phyloP scores from a whole-genome alignment of 2,113 vertebrate species.

The Papio anubis region DNA sequence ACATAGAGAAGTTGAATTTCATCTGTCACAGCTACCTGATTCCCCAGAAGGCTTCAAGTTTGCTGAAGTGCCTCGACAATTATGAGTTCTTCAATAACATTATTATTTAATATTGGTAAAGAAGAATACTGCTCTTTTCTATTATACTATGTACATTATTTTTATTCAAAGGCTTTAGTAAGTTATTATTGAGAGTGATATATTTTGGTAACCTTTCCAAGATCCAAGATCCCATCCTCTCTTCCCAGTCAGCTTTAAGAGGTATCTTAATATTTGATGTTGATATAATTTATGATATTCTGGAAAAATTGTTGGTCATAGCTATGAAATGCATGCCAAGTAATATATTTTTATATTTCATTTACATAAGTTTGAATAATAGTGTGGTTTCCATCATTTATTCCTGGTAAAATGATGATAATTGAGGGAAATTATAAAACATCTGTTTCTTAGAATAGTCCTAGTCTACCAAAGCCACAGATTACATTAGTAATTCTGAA shows the following conservation, averaged over 20 bases:
- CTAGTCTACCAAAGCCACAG: neutral
- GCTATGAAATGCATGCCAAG: neutral
- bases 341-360: slow-evolving; percentile 33
- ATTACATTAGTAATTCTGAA: slow-evolving; percentile 22
- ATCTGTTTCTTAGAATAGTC: slow-evolving; percentile 2
- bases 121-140: neutral
- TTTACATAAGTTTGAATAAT: slow-evolving; percentile 23
- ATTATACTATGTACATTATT: neutral
- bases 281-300: neutral
- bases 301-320: neutral
- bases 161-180: neutral
- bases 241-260: neutral
- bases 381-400: neutral
- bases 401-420: slow-evolving; percentile 23
- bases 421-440: slow-evolving; percentile 52
- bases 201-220: neutral
- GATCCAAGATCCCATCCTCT: neutral
- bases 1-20: neutral
- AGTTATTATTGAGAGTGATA: neutral
- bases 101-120: neutral
- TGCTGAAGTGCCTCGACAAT: neutral
- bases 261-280: neutral
- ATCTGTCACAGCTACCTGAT: neutral
- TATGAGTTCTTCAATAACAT: neutral
- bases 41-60: neutral